These are phyloP conservation scores for Drosophila pegasa DNA, from an alignment of 2,888 invertebrate species.

Conservation along the genomic window DNA sequence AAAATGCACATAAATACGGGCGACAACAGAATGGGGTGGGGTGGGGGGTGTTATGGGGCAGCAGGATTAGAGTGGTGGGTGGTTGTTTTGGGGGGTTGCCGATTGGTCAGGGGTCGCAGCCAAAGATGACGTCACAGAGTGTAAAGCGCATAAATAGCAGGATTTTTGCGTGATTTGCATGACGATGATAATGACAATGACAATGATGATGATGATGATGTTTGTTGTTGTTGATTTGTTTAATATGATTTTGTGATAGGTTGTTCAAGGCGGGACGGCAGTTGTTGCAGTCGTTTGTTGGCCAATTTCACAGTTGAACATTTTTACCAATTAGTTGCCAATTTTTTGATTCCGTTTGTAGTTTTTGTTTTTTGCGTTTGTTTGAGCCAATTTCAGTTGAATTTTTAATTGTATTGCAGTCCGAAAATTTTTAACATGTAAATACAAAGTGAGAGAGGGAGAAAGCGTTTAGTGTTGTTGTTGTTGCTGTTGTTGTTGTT, in stretches of 20 bases:
- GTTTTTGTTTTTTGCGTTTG: constrained; percentile 23
- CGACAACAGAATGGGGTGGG: constrained; percentile 25
- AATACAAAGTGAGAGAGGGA: constrained; percentile 52
- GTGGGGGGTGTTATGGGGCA: constrained; percentile 5
- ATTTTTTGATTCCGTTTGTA: constrained; percentile 43
- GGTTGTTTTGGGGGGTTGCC: constrained; percentile 5
- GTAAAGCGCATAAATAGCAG: constrained; percentile 75
- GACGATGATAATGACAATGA: constrained; percentile 48
- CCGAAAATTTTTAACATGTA: constrained; percentile 63
- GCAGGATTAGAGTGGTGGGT: not conserved
- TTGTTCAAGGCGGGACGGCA: constrained; percentile 40
- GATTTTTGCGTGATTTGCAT: constrained; percentile 75
- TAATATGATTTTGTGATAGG: constrained; percentile 53
- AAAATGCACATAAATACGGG: constrained; percentile 77
- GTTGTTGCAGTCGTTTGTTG: constrained; percentile 41
- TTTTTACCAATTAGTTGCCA: constrained; percentile 71
- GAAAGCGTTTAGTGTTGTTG: constrained; percentile 31
- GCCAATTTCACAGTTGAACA: constrained; percentile 67
- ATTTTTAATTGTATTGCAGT: constrained; percentile 53
- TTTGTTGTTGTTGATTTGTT: constrained; percentile 38
- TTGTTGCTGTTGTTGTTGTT: not conserved
- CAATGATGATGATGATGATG: constrained; percentile 36
- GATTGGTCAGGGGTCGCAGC: constrained; percentile 38
- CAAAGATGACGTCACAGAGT: constrained; percentile 65
- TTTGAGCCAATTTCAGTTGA: constrained; percentile 54